These are phyloP conservation scores for Hydrotaea diabolus DNA, from an alignment of 2,888 invertebrate species.

Conservation along the genomic window DNA sequence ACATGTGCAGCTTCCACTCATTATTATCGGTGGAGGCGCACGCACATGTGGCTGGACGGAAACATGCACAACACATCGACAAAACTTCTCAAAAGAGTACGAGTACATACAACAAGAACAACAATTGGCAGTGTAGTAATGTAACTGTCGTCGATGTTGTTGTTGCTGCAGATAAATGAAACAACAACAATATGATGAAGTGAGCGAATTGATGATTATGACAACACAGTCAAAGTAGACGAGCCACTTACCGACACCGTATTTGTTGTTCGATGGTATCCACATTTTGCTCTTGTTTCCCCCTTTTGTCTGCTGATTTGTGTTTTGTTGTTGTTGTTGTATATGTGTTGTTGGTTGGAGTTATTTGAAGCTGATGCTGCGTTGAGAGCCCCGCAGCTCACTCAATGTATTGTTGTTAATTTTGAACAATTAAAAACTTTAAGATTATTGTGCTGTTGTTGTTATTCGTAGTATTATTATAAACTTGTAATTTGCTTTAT, in stretches of 20 bases:
- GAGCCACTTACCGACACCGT: slow-evolving; percentile 80
- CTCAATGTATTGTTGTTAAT: slow-evolving; percentile 3
- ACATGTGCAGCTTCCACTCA: background rate
- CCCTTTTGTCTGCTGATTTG: slow-evolving; percentile 41
- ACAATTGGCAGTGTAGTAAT: background rate
- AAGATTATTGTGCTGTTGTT: background rate
- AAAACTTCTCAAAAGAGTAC: background rate
- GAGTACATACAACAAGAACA: background rate
- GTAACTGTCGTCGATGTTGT: background rate
- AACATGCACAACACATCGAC: background rate
- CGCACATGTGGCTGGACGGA: background rate
- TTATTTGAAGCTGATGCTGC: background rate
- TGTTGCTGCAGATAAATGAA: background rate
- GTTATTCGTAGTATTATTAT: slow-evolving; percentile 1
- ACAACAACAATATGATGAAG: background rate
- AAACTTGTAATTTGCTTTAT: background rate
- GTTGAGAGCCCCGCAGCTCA: background rate
- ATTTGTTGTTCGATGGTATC: slow-evolving; percentile 81
- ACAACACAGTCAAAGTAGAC: background rate
- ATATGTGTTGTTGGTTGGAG: background rate
- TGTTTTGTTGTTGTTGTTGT: slow-evolving; percentile 32
- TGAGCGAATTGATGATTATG: slow-evolving; percentile 17
- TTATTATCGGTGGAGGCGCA: background rate
- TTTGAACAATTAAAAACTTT: slow-evolving; percentile 6
- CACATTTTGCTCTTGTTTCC: slow-evolving; percentile 75